A percentile compares a stretch with the other conserved stretches of the same genome.
These are phyloP conservation scores for Sceloporus tristichus DNA, from an alignment of 2,113 vertebrate species.

Conservation along the genomic window DNA sequence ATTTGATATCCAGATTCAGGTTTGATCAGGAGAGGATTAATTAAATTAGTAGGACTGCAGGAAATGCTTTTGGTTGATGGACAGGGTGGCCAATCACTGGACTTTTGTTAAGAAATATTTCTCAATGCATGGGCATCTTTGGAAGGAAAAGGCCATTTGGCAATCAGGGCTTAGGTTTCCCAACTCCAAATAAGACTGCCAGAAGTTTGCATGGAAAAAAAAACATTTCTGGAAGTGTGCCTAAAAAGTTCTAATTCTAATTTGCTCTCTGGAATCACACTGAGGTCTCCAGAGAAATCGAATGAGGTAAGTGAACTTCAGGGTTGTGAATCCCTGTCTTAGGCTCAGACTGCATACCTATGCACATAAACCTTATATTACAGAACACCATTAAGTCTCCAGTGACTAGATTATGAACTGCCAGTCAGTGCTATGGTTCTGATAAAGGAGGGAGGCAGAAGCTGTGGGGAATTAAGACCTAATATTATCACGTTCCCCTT, in stretches of 20 bases:
- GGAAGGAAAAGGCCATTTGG: background rate
- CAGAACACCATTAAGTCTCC: background rate
- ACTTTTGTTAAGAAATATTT: background rate
- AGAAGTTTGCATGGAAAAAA: background rate
- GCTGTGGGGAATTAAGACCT: background rate
- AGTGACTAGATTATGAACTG: background rate
- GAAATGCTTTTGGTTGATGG: background rate
- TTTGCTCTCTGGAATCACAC: background rate
- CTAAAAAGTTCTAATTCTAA: background rate
- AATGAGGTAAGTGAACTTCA: background rate
- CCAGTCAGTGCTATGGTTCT: background rate
- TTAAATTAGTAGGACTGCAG: background rate
- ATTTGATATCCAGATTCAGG: background rate
- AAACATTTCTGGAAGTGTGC: background rate
- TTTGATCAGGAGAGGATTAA: background rate
- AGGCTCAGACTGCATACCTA: background rate
- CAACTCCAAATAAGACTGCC: background rate
- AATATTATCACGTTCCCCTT: background rate
- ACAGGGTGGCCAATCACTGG: background rate
- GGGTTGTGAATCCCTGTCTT: background rate
- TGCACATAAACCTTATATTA: background rate
- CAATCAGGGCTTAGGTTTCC: background rate
- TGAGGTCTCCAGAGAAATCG: background rate
- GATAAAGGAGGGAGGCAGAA: background rate
- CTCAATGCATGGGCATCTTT: background rate